Conservation (phyloP, 2,888 invertebrate species). For the Hoplodrina blanda region DNA sequence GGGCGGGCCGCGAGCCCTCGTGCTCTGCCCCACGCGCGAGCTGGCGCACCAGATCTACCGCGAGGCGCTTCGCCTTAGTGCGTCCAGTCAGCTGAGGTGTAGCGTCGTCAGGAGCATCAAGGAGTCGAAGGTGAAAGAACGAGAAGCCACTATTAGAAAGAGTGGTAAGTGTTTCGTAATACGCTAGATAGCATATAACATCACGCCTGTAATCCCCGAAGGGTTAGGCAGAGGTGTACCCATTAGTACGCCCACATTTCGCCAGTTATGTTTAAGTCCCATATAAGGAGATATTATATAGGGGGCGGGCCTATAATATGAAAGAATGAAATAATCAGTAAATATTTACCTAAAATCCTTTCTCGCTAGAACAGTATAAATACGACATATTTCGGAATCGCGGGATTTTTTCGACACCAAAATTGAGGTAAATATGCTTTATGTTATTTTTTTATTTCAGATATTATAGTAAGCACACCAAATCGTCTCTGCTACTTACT, state of each 20-base stretch:
- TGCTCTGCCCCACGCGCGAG: conserved; percentile 98
- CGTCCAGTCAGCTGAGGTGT: conserved; percentile 93
- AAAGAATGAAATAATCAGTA: too few species aligned
- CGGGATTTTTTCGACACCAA: too few species aligned
- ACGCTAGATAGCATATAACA: too few species aligned
- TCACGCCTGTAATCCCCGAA: too few species aligned
- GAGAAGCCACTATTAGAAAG: conserved; percentile 93
- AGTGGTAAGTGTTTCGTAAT: conserved; percentile 91
- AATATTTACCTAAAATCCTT: too few species aligned
- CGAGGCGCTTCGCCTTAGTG: conserved; percentile 94
- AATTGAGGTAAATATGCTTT: not conserved
- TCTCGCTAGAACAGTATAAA: too few species aligned
- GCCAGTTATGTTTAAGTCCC: too few species aligned
- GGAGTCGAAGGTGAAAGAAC: conserved; percentile 93
- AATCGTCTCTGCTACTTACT: conserved; percentile 96
- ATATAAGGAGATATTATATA: too few species aligned
- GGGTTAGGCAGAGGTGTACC: too few species aligned
- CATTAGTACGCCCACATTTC: too few species aligned
- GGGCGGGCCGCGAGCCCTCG: conserved; percentile 95
- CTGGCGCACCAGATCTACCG: conserved; percentile 97
- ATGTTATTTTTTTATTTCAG: conserved; percentile 85
- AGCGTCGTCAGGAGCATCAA: conserved; percentile 95
- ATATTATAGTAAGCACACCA: conserved; percentile 98
- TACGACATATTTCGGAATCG: too few species aligned
- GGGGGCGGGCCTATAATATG: too few species aligned